Percentiles rank a stretch among this genome's conserved stretches.
These are phyloP conservation scores for Hedya salicella DNA, from an alignment of 2,888 invertebrate genomes.

Conservation along the genomic window DNA sequence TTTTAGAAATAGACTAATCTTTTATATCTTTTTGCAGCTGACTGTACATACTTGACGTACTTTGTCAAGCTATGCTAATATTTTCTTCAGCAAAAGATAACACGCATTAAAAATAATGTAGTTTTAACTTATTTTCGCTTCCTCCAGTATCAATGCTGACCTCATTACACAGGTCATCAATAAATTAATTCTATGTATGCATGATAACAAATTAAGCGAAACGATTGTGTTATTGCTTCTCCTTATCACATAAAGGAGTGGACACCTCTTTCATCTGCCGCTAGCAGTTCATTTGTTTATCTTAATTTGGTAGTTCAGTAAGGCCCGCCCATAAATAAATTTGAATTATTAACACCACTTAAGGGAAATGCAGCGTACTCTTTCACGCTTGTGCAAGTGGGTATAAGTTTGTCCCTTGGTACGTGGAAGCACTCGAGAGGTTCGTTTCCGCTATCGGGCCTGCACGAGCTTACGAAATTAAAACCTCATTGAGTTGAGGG, in stretches of 20 bases:
- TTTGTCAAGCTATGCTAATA: not conserved
- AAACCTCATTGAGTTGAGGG: constrained; percentile 46
- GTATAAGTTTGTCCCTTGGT: constrained; percentile 30
- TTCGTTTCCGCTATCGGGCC: constrained; percentile 48
- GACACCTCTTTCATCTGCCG: constrained; percentile 42
- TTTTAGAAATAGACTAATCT: no score
- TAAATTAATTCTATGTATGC: constrained; percentile 35
- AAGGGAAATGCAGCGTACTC: constrained; percentile 42
- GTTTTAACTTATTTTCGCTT: constrained; percentile 10
- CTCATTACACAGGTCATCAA: constrained; percentile 35
- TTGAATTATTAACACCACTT: constrained; percentile 46
- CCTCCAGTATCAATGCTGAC: constrained; percentile 30
- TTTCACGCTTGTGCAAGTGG: constrained; percentile 11
- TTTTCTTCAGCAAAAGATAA: not conserved
- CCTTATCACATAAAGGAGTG: constrained; percentile 47
- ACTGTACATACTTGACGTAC: no score
- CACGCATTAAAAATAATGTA: not conserved
- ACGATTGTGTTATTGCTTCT: constrained; percentile 29
- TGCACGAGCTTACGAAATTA: constrained; percentile 47
- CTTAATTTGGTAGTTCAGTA: constrained; percentile 43
- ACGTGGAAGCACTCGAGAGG: constrained; percentile 45
- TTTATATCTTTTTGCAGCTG: no score
- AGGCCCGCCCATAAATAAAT: constrained; percentile 46
- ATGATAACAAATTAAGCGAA: constrained; percentile 41
- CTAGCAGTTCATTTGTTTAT: constrained; percentile 44